Base-by-base conservation (phyloP, 2,888 invertebrate genomes). In the Dermolepida albohirtum region DNA sequence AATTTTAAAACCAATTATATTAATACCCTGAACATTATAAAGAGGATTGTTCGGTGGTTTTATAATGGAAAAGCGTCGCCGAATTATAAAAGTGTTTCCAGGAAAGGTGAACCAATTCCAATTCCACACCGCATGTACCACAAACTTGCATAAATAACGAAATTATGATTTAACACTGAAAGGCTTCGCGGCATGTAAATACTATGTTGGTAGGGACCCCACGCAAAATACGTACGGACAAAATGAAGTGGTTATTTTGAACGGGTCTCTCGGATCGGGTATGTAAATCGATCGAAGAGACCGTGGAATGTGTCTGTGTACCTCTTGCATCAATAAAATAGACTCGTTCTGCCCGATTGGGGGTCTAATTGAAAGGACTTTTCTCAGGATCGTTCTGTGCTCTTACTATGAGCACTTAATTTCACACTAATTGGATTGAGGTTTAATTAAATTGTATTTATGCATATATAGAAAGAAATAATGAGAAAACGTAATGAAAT, bases 321-420 rank as follows among this genome's bases (percentile, higher is more conserved):
- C 44, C 43, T 43, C 43, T 72, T 70, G 71, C 71, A 71, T 17
- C 71, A 68, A 71, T 74, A 74, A 76, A 74, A 72, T 73, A 71
- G 71, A 68, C 70, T 70, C 66, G 49, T 70, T 70, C 71, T 68
- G 70, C 69, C 74, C 68, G 69, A 72, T 74, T 74, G 73, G 73
- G 72, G 68, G 57, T 72, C 74, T 76, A 76, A 78, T 76, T 75
- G 77, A 75, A 76, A 76, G 75, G 75, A 71, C 75, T 75, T 74
- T 73, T 57, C 57, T 43, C 27, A 27, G 22, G 22, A 74, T 72
- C 75, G 75, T 76, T 65, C 57, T 51, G 66, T 67, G 64, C 39
- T 17, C 43, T 44, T 12, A 12, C 57, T 59, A 66, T 70, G 70
- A 71, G 63, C 71, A 67, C 71, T 76, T 74, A 74, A 77, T 75